These are phyloP conservation scores for Noctuana brunneofusca DNA, from an alignment of 2,888 invertebrate genomes.

Conservation along the genomic window DNA sequence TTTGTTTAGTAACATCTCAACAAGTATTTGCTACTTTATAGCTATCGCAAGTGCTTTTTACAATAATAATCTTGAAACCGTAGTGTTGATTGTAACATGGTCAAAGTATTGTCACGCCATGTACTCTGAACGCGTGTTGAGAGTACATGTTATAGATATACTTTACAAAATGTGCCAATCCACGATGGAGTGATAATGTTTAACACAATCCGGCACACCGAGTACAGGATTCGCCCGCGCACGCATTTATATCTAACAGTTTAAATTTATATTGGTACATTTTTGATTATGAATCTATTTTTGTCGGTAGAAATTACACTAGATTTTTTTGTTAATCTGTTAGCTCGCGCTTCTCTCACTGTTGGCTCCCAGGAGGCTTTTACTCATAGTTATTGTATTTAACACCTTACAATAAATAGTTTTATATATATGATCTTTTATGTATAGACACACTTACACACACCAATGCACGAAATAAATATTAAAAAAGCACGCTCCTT, in stretches of 20 bases:
- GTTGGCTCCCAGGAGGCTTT: conserved; percentile 72
- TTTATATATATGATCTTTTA: conserved; percentile 55
- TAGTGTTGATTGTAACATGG: conserved; percentile 18
- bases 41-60: conserved; percentile 31
- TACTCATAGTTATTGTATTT: conserved; percentile 70
- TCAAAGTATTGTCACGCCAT: conserved; percentile 27
- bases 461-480: conserved; percentile 62
- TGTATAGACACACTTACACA: conserved; percentile 69
- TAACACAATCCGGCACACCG: conserved; percentile 40
- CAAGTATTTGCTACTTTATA: background rate
- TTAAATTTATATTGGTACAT: conserved; percentile 86
- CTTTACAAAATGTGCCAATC: conserved; percentile 24
- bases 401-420: conserved; percentile 77
- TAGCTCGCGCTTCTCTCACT: conserved; percentile 59
- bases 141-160: conserved; percentile 3
- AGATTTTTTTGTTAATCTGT: conserved; percentile 64
- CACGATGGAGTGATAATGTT: conserved; percentile 4
- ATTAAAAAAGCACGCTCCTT: conserved; percentile 68
- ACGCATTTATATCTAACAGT: conserved; percentile 72
- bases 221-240: conserved; percentile 56
- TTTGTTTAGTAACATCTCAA: conserved; percentile 23
- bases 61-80: conserved; percentile 27
- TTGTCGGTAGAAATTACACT: conserved; percentile 83
- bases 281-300: conserved; percentile 87
- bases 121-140: conserved; percentile 10